Percentiles rank a stretch among this genome's conserved stretches.
phyloP scores from a whole-genome alignment of 2,797 vertebrate genomes.

The Halcyon smyrnensis region DNA sequence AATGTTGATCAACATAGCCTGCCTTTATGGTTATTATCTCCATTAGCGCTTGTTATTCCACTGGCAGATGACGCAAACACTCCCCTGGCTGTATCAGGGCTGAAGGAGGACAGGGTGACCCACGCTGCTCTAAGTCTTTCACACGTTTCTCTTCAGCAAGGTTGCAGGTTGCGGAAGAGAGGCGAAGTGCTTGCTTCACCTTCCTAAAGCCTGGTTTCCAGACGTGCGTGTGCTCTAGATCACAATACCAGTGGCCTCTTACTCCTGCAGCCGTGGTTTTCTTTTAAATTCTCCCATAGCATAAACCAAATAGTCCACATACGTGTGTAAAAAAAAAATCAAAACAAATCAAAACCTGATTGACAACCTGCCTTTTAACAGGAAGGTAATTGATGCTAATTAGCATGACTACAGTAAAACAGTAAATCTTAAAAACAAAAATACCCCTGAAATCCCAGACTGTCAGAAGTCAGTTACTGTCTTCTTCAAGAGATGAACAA shows the following conservation, averaged over 20 bases:
- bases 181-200: not conserved
- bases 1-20: not conserved
- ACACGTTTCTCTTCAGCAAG: not conserved
- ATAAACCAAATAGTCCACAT: not conserved
- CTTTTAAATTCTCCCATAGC: not conserved
- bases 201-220: not conserved
- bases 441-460: not conserved
- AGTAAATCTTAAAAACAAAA: not conserved
- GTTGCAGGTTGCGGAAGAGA: not conserved
- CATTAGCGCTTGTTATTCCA: slow-evolving; percentile 4
- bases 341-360: not conserved
- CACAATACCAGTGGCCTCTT: not conserved
- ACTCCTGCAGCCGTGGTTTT: not conserved
- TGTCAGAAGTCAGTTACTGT: not conserved
- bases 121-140: not conserved
- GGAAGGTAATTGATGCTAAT: not conserved
- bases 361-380: not conserved
- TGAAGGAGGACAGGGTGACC: not conserved
- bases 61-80: not conserved
- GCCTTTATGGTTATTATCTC: slow-evolving; percentile 17
- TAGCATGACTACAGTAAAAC: not conserved
- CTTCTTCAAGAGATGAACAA: not conserved
- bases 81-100: not conserved
- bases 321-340: not conserved
- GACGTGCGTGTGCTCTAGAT: not conserved